Conservation (phyloP, 2,113 vertebrate species). For the Ailurus styani region DNA sequence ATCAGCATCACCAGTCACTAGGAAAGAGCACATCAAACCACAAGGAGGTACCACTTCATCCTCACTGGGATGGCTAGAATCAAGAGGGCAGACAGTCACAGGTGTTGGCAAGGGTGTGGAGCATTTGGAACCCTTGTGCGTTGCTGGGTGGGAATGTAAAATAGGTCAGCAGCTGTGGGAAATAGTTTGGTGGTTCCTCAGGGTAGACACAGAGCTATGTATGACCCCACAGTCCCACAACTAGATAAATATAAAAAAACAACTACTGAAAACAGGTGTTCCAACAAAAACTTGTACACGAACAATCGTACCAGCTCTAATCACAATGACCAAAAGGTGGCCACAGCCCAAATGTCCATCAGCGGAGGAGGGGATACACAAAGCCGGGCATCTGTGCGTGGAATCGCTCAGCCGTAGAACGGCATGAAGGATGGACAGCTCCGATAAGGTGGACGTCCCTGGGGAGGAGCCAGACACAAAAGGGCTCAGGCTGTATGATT, state of each 20-base stretch:
- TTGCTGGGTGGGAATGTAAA: no score
- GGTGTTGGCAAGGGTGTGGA: rapidly evolving
- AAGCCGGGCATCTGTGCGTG: rapidly evolving
- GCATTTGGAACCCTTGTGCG: background rate
- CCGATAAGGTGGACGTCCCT: rapidly evolving
- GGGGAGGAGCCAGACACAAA: background rate
- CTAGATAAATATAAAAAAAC: background rate
- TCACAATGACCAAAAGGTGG: background rate
- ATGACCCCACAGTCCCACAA: background rate
- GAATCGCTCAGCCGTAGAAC: rapidly evolving
- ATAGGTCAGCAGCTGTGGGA: background rate
- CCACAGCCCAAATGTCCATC: background rate
- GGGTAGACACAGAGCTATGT: no score
- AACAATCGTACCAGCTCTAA: background rate
- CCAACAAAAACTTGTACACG: background rate
- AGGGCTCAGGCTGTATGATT: rapidly evolving
- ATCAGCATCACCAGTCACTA: rapidly evolving
- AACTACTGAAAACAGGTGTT: background rate
- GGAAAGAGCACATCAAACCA: background rate
- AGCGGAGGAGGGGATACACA: rapidly evolving
- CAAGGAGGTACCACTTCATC: background rate
- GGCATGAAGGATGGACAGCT: rapidly evolving
- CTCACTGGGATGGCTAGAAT: background rate
- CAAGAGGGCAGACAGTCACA: background rate
- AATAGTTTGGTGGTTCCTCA: rapidly evolving